Percentiles rank a stretch among this genome's conserved stretches.
Evolutionary conservation across 2,113 vertebrate species (phyloP).

Genomic region (Philantomba maxwellii): DNA sequence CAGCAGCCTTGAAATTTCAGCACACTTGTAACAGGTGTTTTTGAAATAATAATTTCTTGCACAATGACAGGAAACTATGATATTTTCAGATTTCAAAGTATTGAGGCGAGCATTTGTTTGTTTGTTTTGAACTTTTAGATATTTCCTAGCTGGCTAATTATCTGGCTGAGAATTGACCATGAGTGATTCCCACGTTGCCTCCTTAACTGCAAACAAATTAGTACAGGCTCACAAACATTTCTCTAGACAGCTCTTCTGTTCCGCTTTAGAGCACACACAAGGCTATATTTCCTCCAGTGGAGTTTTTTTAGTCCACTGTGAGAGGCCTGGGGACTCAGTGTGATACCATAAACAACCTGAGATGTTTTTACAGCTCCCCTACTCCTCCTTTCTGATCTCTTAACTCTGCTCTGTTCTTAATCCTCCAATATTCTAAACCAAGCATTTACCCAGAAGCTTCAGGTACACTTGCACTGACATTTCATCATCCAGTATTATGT

Average conservation of each 20-base stretch:
- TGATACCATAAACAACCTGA: not conserved
- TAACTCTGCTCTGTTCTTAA: not conserved
- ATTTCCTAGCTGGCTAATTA: not conserved
- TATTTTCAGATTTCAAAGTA: not conserved
- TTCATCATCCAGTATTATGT: not conserved
- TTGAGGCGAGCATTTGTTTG: not conserved
- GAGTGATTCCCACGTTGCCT: not conserved
- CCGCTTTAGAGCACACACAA: not conserved
- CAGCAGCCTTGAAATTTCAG: constrained; percentile 10
- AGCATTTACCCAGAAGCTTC: not conserved
- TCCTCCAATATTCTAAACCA: not conserved
- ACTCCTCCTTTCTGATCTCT: fast-evolving
- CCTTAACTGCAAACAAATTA: not conserved
- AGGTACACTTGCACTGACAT: not conserved
- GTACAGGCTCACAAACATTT: not conserved
- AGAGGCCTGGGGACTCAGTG: not conserved
- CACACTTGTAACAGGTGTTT: not conserved
- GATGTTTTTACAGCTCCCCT: not conserved
- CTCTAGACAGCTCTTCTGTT: not conserved
- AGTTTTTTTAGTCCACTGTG: not conserved
- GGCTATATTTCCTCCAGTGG: not conserved
- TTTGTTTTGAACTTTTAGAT: not conserved
- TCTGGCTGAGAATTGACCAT: not conserved
- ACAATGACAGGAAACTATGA: not conserved
- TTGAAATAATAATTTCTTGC: constrained; percentile 13